Conservation (phyloP, 2,113 vertebrate species). For the Lophura nycthemera region DNA sequence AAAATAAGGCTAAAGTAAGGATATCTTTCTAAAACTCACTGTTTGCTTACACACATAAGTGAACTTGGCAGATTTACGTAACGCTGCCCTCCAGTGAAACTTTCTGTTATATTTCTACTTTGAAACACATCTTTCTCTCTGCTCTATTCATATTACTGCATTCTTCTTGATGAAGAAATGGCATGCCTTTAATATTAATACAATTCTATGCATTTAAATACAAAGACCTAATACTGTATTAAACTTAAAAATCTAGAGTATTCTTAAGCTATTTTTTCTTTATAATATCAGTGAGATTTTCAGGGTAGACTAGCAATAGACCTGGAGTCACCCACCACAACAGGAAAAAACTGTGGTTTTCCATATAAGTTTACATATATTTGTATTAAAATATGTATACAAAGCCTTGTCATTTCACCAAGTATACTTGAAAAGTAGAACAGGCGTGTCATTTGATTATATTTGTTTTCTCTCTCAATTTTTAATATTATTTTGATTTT, state of each 20-base stretch:
- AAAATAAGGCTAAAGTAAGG: neutral
- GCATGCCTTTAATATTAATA: neutral
- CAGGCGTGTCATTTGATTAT: neutral
- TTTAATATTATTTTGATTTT: neutral
- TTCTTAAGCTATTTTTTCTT: neutral
- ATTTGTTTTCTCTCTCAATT: neutral
- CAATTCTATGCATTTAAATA: neutral
- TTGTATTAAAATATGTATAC: neutral
- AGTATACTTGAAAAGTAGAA: neutral
- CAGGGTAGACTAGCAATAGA: neutral
- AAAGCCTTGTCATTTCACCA: neutral
- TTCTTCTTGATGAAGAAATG: neutral
- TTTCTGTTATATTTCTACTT: neutral
- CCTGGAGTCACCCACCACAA: neutral
- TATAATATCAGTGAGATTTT: neutral
- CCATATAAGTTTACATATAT: neutral
- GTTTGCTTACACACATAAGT: neutral
- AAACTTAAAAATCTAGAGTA: neutral
- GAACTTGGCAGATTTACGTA: neutral
- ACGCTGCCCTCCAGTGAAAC: constrained; percentile 43
- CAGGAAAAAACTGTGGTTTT: neutral
- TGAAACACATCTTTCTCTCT: neutral
- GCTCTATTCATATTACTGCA: neutral
- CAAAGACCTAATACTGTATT: neutral
- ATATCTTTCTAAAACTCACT: neutral